These are phyloP conservation scores for Semicossyphus pulcher DNA, from an alignment of 2,113 vertebrate species.

Conservation along the genomic window DNA sequence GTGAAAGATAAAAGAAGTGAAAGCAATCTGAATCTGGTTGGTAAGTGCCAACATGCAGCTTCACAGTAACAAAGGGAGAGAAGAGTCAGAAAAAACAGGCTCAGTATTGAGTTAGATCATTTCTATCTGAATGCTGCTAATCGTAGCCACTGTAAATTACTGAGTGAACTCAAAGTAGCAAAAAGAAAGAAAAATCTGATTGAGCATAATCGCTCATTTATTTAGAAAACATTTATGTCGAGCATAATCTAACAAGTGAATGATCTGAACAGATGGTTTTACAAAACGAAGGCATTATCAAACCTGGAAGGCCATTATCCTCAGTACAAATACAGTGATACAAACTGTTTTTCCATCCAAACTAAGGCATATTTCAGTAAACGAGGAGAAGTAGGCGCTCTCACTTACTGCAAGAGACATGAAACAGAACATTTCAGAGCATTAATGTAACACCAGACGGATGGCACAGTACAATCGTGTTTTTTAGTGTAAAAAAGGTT, in stretches of 20 bases:
- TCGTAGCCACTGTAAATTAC: background rate
- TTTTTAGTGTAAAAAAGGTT: background rate
- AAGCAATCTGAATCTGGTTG: too few relatives aligned
- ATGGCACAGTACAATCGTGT: background rate
- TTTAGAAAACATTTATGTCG: slow-evolving; percentile 55
- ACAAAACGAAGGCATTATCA: slow-evolving; percentile 41
- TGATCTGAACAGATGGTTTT: slow-evolving; percentile 16
- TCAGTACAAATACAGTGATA: slow-evolving; percentile 25
- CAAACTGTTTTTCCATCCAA: slow-evolving; percentile 7
- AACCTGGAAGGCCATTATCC: slow-evolving; percentile 22
- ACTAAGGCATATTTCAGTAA: slow-evolving; percentile 9
- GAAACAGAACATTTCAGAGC: background rate
- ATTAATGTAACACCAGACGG: background rate
- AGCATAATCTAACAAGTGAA: slow-evolving; percentile 26
- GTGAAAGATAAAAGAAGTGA: too few relatives aligned
- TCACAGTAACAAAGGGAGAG: too few relatives aligned
- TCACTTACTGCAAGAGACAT: background rate
- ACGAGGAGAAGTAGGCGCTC: background rate
- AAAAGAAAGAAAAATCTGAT: background rate
- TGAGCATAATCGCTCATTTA: slow-evolving; percentile 55
- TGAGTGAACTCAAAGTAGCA: background rate
- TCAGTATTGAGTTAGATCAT: too few relatives aligned
- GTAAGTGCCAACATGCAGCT: too few relatives aligned
- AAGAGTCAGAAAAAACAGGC: too few relatives aligned
- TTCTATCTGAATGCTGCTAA: too few relatives aligned